Evolutionary conservation across 2,113 vertebrate genomes (phyloP).

Genomic region (Jacana jacana): DNA sequence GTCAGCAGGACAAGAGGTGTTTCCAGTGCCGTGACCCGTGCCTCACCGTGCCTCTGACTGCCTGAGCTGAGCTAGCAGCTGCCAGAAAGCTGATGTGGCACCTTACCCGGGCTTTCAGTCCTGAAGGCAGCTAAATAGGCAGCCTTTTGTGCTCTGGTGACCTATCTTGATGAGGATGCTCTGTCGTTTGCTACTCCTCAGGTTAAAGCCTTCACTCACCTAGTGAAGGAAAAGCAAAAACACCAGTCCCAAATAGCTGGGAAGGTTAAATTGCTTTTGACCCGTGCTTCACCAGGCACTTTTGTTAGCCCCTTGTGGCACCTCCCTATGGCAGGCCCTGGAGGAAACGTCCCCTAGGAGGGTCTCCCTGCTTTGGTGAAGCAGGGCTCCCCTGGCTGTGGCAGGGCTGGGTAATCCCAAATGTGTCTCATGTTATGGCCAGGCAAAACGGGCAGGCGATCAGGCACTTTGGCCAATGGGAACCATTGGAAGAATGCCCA

Average conservation of each 20-base stretch:
- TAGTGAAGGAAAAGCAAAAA: not conserved
- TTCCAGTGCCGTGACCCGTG: not conserved
- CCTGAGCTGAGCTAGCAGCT: not conserved
- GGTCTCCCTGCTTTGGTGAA: fast-evolving
- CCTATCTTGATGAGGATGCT: not conserved
- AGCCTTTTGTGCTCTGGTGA: not conserved
- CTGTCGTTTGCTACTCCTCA: not conserved
- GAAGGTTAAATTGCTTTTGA: not conserved
- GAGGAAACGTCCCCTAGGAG: not conserved
- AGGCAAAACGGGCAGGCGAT: not conserved
- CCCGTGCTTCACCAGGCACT: fast-evolving
- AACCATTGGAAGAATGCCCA: not conserved
- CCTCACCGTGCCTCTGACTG: not conserved
- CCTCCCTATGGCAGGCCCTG: not conserved
- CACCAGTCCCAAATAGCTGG: fast-evolving
- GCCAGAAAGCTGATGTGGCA: fast-evolving
- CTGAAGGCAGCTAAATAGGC: not conserved
- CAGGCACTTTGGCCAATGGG: not conserved
- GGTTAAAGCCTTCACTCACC: not conserved
- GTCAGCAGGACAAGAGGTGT: not conserved
- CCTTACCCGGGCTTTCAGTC: fast-evolving
- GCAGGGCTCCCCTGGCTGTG: not conserved
- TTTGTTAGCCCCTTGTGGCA: fast-evolving
- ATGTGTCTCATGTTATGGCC: fast-evolving
- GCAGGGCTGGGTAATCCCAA: not conserved